Conservation (phyloP, 2,797 vertebrate genomes). For the Onychomys leucogaster region DNA sequence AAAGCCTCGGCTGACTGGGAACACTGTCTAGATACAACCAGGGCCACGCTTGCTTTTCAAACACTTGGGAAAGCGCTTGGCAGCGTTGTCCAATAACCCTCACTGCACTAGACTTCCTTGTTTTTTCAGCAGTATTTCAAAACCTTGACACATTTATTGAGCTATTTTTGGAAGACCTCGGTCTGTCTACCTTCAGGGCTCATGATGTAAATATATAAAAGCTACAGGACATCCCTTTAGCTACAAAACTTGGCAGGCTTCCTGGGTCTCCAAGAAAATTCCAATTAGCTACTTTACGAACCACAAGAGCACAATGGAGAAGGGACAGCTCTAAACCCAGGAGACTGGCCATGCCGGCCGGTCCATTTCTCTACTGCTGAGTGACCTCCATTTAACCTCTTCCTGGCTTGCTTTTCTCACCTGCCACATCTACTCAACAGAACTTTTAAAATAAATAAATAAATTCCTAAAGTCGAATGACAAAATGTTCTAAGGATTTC, state of each 20-base stretch:
- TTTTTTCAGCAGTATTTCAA: constrained; percentile 75
- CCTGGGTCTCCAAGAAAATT: constrained; percentile 72
- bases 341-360: background rate
- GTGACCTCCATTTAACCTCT: constrained; percentile 30
- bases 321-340: background rate
- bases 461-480: background rate
- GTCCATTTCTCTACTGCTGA: background rate
- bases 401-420: constrained; percentile 13
- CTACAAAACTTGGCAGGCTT: constrained; percentile 71
- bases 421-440: background rate
- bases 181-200: constrained; percentile 73
- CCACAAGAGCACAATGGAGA: background rate
- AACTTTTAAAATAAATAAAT: constrained; percentile 22
- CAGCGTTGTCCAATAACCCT: constrained; percentile 55
- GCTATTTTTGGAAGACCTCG: constrained; percentile 75
- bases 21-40: background rate
- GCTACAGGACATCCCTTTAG: constrained; percentile 52
- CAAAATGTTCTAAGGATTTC: constrained; percentile 40
- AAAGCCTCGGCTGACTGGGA: constrained; percentile 45
- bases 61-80: constrained; percentile 62
- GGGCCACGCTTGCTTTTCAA: constrained; percentile 63
- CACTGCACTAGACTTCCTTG: constrained; percentile 55
- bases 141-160: constrained; percentile 76
- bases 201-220: constrained; percentile 66
- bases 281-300: constrained; percentile 56